Base-by-base conservation (phyloP, 2,113 vertebrate species). In the Clarias batrachus region DNA sequence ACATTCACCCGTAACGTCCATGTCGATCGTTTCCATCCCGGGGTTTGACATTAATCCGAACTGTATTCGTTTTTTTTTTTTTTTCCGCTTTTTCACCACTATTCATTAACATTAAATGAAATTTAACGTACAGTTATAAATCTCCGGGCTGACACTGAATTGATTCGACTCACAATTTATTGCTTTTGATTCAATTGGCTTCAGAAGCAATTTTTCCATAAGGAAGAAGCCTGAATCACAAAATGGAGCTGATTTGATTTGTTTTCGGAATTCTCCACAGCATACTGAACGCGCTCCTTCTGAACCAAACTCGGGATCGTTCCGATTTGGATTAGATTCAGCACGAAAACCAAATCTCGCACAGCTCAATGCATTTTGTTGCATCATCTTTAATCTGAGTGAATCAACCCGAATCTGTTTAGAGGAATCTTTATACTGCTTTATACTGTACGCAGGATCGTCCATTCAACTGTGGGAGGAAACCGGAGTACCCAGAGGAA, bases 1-100 rank as follows among this genome's bases (percentile, higher is more conserved):
- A 23, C 30, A 33, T 54, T 56, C 27, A 10, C 21, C 21, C 6
- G 10, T 78, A 23, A 78, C 56, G 73, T 66, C 7, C 41, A 33
- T 48, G 73, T 56, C 73, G 66, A 65, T 85, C 57, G 65, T 54
- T 33, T 30, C 37, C 57, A 76, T 60, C n/a, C 70, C 83, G 62
- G 5, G 16, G 12, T 77, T 77, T 13, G 12, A 27, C 5, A 52
- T 76, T 74, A 17, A 62, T 33, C 17, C 21, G 25, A 48, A n/a
- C 3, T 1, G 33, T 37, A 0, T 21, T 30, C 3, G 68, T 25
- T 70, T 70, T 70, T 1, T 70, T 33, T 76, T 12, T 19, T 19
- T 41, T 71, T 48, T 21, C 1, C 41, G 23, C 3, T 41, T 41
- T 23, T 76, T 25, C 12, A 52, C 12, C 23, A n/a, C 6, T 52